Conservation (phyloP, 2,113 vertebrate species). For the Chelonoidis abingdonii region DNA sequence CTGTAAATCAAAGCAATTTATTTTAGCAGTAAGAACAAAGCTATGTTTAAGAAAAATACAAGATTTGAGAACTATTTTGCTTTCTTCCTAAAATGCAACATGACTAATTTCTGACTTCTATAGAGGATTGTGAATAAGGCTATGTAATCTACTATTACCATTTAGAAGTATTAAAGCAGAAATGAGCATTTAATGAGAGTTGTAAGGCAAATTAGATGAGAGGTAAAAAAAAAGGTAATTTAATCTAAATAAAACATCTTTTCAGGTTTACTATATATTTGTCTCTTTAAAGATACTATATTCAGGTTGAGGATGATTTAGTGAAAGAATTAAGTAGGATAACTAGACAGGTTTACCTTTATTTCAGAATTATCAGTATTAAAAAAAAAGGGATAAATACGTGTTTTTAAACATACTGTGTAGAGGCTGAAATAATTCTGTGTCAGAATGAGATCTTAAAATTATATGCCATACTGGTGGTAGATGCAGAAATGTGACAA, state of each 20-base stretch:
- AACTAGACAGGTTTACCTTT: neutral
- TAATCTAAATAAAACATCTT: constrained; percentile 9
- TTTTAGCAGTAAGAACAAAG: too few relatives aligned
- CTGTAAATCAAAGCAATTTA: too few relatives aligned
- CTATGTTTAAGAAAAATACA: neutral
- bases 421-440: neutral
- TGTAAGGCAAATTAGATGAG: constrained; percentile 8
- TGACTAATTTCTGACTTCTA: neutral
- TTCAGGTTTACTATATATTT: neutral
- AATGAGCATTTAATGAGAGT: neutral
- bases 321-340: neutral
- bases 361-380: neutral
- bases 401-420: neutral
- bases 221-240: neutral
- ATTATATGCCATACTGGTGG: rapidly evolving
- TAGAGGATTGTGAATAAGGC: neutral
- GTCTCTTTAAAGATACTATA: neutral
- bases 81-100: neutral
- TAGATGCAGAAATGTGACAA: neutral
- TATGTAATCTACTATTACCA: neutral
- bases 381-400: neutral
- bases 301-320: neutral
- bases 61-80: neutral
- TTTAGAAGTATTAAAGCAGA: constrained; percentile 37
- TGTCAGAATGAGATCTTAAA: neutral